A percentile compares a stretch with the other conserved stretches of the same genome.
Conservation (phyloP, 2,113 vertebrate species). For the Apeltes quadracus region DNA sequence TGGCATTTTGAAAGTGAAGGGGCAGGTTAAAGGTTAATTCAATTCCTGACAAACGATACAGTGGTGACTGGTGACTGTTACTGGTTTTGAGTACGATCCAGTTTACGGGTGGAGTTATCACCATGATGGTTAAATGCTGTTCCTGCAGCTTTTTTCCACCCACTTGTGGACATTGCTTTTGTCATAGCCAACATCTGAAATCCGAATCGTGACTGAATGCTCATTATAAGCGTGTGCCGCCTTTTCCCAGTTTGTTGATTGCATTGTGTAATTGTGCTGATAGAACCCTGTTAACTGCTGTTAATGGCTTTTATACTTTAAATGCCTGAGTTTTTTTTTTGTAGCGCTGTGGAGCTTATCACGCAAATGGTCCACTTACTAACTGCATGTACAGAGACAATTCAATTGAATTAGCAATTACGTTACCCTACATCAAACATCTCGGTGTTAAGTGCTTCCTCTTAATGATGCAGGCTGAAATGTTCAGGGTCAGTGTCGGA, state of each 20-base stretch:
- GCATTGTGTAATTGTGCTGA: constrained; percentile 45
- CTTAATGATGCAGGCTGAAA: constrained; percentile 57
- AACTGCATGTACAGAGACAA: constrained; percentile 66
- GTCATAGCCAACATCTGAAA: neutral
- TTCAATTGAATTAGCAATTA: constrained; percentile 74
- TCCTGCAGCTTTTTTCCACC: neutral
- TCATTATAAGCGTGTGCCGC: neutral
- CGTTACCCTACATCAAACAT: constrained; percentile 71
- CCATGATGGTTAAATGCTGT: neutral
- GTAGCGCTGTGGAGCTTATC: constrained; percentile 50
- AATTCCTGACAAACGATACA: neutral
- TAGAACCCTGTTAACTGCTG: constrained; percentile 62
- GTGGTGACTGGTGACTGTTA: neutral
- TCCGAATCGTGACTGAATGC: neutral
- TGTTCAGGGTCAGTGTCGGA: constrained; percentile 63
- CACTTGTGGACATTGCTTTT: neutral
- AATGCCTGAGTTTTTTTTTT: constrained; percentile 62
- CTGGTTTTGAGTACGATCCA: neutral
- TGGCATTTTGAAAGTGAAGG: neutral
- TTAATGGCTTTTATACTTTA: constrained; percentile 64
- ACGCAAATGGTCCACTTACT: constrained; percentile 69
- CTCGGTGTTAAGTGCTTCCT: constrained; percentile 60
- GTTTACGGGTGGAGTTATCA: neutral
- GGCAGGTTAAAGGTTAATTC: neutral
- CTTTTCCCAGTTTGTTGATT: constrained; percentile 37